Evolutionary conservation across 2,888 invertebrate species (phyloP).

Genomic region (Tanypteryx hageni): DNA sequence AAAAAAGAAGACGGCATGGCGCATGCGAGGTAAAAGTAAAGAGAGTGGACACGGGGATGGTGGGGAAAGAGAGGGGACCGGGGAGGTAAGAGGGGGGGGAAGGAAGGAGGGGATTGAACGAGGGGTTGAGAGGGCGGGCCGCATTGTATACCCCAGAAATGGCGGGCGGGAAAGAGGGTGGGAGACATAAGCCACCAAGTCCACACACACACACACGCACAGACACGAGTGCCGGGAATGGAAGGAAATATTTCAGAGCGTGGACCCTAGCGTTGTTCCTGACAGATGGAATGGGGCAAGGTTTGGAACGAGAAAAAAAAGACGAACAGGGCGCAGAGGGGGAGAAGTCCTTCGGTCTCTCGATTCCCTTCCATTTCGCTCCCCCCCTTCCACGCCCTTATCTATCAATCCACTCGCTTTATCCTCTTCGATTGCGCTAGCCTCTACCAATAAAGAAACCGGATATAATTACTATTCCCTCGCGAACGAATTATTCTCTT

Average conservation of each 20-base stretch:
- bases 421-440: neutral
- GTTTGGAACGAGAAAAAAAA: neutral
- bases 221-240: neutral
- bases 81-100: conserved; percentile 27
- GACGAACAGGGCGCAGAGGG: too few species aligned
- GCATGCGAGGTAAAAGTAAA: neutral
- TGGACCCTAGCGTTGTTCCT: conserved; percentile 24
- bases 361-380: too few species aligned
- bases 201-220: conserved; percentile 10
- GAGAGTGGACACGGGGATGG: conserved; percentile 6
- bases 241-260: neutral
- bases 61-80: conserved; percentile 50
- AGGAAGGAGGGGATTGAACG: conserved; percentile 55
- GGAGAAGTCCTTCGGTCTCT: too few species aligned
- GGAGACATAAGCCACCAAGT: conserved; percentile 65
- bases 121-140: conserved; percentile 49
- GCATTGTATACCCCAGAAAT: conserved; percentile 26
- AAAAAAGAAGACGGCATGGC: neutral
- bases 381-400: neutral
- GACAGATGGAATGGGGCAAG: conserved; percentile 16
- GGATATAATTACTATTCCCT: too few species aligned
- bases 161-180: conserved; percentile 44
- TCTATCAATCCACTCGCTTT: neutral
- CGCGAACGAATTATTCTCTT: too few species aligned
- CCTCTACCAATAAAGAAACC: neutral